Base-by-base conservation (phyloP, 30 jellyfish, hydroid and myxozoan species). In the Aurelia aurita region DNA sequence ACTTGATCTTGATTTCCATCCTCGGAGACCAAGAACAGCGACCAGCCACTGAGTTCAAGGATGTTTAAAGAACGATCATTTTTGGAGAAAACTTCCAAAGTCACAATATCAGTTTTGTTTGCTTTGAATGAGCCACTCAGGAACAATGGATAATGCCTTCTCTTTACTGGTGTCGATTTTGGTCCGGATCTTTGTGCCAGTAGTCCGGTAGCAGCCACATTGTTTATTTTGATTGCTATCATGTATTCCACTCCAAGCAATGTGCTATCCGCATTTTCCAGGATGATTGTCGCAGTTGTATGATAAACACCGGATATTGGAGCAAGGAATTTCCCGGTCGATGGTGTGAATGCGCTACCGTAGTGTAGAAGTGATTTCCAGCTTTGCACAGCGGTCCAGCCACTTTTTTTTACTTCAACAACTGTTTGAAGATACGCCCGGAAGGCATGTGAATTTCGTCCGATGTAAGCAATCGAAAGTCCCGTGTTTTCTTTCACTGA, bases 71-170 rank as follows among this genome's bases (percentile, higher is more conserved):
- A 35, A 13, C 3, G 21, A 34, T 67, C 93, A 3, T 28, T 59
- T 43, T 72, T 68, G 49, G 96, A 53, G 69, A 59, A 54, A 13
- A 89, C 76, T 20, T 60, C 90, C 16, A 80, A 46, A 19, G 77
- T 61, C 5, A 89, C 68, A 14, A 66, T 77, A 44, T 72, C 89
- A 19, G 93, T 93, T 66, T 65, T 69, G 18, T 31, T 35, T 20
- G 96, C 98, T 72, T 47, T 54, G 81, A 87, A 93, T 3, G 97
- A 59, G n/a, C 99, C 99, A 44, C 98, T 88, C 58, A 94, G 45
- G 43, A 66, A 88, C 64, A 94, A 29, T 8, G 97, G 87, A 58
- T 87, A 88, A 43, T 43, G 61, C 23, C 90, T 68, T 8, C 93
- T 80, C 45, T 51, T 47, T 16, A 47, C 18, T 10, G 94, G 94